These are phyloP conservation scores for Morone chrysops DNA, from an alignment of 2,113 vertebrate species.

Conservation along the genomic window DNA sequence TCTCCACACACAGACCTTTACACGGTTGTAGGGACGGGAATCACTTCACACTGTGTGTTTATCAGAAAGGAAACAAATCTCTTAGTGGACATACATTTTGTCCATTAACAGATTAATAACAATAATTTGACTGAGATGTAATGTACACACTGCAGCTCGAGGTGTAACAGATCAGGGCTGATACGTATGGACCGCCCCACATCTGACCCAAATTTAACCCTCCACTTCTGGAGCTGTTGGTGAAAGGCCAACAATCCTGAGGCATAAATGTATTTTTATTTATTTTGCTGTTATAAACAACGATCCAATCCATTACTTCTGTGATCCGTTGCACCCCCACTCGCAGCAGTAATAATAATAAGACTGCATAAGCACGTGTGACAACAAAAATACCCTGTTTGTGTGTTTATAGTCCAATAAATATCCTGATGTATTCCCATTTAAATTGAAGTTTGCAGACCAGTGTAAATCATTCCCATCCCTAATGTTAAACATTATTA, in stretches of 20 bases:
- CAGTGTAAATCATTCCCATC: constrained; percentile 42
- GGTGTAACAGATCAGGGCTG: too few relatives aligned
- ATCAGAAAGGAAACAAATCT: too few relatives aligned
- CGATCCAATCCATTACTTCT: too few relatives aligned
- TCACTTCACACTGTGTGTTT: not conserved
- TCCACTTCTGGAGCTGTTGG: too few relatives aligned
- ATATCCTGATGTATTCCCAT: not conserved
- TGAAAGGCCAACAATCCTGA: too few relatives aligned
- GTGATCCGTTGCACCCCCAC: too few relatives aligned
- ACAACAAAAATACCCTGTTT: not conserved
- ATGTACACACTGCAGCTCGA: not conserved
- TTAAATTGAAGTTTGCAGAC: not conserved
- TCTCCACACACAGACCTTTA: not conserved
- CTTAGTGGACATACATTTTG: not conserved
- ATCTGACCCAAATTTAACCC: too few relatives aligned
- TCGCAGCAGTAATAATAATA: too few relatives aligned
- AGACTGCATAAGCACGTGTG: too few relatives aligned
- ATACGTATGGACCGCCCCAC: too few relatives aligned
- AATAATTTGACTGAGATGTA: not conserved
- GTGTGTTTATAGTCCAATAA: not conserved
- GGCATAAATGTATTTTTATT: too few relatives aligned
- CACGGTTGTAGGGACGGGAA: constrained; percentile 28
- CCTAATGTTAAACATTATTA: constrained; percentile 6
- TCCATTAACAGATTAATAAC: not conserved
- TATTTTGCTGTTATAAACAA: too few relatives aligned